Percentiles rank a stretch among this genome's conserved stretches.
These are phyloP conservation scores for Hippocampus barbouri DNA, from an alignment of 2,113 vertebrate species.

Conservation along the genomic window DNA sequence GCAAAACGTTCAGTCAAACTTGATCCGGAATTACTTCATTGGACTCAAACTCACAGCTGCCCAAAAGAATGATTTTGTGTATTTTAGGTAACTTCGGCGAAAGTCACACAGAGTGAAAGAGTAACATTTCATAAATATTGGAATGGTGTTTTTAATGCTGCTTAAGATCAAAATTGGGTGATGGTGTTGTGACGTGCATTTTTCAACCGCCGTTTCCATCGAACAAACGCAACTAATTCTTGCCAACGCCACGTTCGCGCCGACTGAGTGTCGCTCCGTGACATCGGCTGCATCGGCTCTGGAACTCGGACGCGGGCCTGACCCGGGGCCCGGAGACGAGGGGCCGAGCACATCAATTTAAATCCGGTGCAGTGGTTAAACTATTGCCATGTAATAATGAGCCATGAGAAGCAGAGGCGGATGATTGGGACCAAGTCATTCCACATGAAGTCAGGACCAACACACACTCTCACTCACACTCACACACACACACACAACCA, in stretches of 20 bases:
- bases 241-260: neutral
- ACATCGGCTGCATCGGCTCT: constrained; percentile 4
- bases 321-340: constrained; percentile 53
- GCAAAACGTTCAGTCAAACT: no score
- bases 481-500: neutral
- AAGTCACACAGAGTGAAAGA: no score
- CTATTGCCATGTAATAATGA: constrained; percentile 64
- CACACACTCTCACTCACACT: neutral
- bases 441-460: constrained; percentile 62
- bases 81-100: no score
- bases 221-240: neutral
- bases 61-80: no score
- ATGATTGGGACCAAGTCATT: constrained; percentile 59
- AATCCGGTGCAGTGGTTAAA: constrained; percentile 56
- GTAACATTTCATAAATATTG: no score
- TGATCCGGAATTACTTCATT: no score
- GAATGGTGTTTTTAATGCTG: no score
- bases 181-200: no score
- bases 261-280: constrained; percentile 11
- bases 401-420: constrained; percentile 61
- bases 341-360: constrained; percentile 58
- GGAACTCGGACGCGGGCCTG: constrained; percentile 19
- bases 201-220: neutral
- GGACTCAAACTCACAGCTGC: no score
- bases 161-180: no score